Evolutionary conservation across 2,113 vertebrate genomes (phyloP), one percentile per base, ranked within the genome.

Genomic region (Hirundichthys speculiger): DNA sequence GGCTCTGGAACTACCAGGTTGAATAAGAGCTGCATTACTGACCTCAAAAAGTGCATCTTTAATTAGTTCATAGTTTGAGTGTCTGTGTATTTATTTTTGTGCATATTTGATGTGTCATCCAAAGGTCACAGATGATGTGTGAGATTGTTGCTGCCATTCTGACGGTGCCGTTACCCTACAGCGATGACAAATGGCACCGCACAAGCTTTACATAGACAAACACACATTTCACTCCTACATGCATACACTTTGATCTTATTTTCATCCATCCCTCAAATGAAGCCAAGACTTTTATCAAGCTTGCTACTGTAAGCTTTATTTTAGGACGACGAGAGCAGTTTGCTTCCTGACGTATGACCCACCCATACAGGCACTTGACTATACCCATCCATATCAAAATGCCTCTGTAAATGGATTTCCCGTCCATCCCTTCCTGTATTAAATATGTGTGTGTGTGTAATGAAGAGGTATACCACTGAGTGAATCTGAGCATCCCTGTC

Each of bases 271-370:
- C 72, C 63, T 74, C 16, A 38, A 55, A 63, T 64, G 41, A 67
- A 72, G 70, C 76, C 20, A 43, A 51, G 71, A 82, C 82, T 85
- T 81, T 77, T 66, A 83, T 75, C 73, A 78, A 80, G 76, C 71
- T 63, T 75, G 70, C 69, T 62, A 66, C 73, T 82, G 86, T 87
- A 84, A 82, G 73, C 72, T 80, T 78, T 82, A 83, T 64, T 62
- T 64, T 63, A 47, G 48, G 45, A 30, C 40, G 46, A 55, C 69
- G 21, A 21, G 60, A 60, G 57, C n/a, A 25, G 49, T 60, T 62
- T 21, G 52, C 55, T 77, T 39, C 68, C 30, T 89, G 76, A 82
- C 79, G 64, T 64, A 76, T 77, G 34, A 63, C 22, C 64, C 76
- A 57, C 49, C 52, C 22, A 51, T 70, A 54, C 59, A 58, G 42